Evolutionary conservation across 2,797 vertebrate genomes (phyloP).

Genomic region (Coregonus ussuriensis): DNA sequence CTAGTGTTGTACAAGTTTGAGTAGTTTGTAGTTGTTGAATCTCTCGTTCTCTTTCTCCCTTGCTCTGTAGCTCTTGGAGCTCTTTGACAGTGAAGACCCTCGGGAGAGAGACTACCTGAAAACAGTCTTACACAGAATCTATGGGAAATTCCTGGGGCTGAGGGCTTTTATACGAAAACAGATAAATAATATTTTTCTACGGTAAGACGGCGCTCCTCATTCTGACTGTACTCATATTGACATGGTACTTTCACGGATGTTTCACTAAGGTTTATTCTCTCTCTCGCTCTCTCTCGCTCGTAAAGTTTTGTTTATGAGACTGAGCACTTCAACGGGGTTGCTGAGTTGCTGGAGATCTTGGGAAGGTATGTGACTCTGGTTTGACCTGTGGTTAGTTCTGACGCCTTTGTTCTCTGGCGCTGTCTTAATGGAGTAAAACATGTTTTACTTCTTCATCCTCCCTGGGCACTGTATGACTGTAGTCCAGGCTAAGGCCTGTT

Average conservation of each 20-base stretch:
- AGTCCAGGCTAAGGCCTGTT: not conserved
- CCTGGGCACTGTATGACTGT: not conserved
- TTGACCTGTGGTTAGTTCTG: conserved; percentile 1
- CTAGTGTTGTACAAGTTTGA: not conserved
- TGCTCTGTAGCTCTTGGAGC: conserved; percentile 86
- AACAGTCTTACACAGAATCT: conserved; percentile 99
- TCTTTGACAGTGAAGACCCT: conserved; percentile 98
- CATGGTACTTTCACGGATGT: not conserved
- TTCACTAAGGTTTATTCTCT: not conserved
- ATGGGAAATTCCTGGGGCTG: conserved; percentile 99
- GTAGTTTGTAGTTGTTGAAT: not conserved
- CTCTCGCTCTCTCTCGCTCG: not conserved
- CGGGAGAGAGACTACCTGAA: conserved; percentile 99
- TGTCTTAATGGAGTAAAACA: not conserved
- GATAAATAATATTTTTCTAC: conserved; percentile 99
- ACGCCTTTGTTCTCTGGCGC: not conserved
- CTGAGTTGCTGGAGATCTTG: conserved; percentile 99
- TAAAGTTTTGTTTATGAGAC: conserved; percentile 98
- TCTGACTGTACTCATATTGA: not conserved
- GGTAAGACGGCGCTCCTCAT: conserved; percentile 79
- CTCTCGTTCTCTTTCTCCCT: not conserved
- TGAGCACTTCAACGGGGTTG: conserved; percentile 99
- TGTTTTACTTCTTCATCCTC: not conserved
- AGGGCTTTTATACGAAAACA: conserved; percentile 99
- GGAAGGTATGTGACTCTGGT: conserved; percentile 84